Evolutionary conservation across 2,113 vertebrate genomes (phyloP), one percentile per base, ranked within the genome.

Genomic region (Aramus guarauna): DNA sequence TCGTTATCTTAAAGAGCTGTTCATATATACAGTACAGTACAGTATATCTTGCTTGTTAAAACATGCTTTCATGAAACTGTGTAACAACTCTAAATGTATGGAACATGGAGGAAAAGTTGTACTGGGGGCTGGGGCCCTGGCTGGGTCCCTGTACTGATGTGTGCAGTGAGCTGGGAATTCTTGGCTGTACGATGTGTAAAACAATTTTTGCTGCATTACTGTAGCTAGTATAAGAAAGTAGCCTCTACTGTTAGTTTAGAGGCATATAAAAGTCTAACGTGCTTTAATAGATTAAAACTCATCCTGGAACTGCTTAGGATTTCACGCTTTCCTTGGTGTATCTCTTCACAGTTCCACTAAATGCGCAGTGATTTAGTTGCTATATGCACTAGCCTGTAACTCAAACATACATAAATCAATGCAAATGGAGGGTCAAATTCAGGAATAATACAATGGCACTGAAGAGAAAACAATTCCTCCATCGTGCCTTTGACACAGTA

Each of bases 1-100:
- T 59, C 92, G 95, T 90, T 95, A 97, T 97, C 96, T 95, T 94
- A 95, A 96, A 97, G 96, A 95, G 94, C 92, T 96, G 93, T 89
- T 97, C 93, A 96, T 96, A 91, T 96, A 96, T 93, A 96, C 93
- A 96, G 66, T 85, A 93, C 56, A 58, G 78, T 94, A 97, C 79
- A 94, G 91, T 93, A 93, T 96, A 97, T 94, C 95, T 96, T 90
- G 68, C 95, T 96, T 96, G 88, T 86, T 95, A 97, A 94, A 96
- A 97, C 96, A 94, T 64, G 47, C 94, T 95, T 97, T 97, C 79
- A 96, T 39, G 77, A 92, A 94, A 91, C 62, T 85, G 73, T 92
- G 93, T 86, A 92, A 83, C 96, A 94, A 72, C 76, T 94, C 86
- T n/a, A 82, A 87, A 94, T 84, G 91, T 94, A 93, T 88, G 80